Conservation (phyloP, 2,888 invertebrate genomes). For the Brenthis hecate region DNA sequence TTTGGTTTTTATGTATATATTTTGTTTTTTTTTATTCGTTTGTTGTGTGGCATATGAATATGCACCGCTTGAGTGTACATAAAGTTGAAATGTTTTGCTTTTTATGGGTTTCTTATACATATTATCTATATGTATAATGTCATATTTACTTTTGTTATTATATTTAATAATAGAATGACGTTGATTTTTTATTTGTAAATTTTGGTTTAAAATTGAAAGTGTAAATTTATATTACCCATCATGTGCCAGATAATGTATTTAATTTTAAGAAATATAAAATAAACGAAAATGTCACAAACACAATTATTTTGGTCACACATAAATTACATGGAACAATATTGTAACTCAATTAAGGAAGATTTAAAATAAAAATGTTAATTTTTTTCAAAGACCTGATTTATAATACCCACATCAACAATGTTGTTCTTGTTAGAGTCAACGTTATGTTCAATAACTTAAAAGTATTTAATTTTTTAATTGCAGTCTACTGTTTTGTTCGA, state of each 20-base stretch:
- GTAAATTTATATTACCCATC: not conserved
- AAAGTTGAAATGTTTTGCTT: not conserved
- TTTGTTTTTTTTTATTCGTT: too few species aligned
- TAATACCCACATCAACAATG: too few species aligned
- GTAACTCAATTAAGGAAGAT: not conserved
- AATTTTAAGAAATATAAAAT: slow-evolving; percentile 3
- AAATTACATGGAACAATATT: not conserved
- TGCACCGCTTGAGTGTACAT: not conserved
- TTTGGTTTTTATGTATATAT: too few species aligned
- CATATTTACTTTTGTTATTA: slow-evolving; percentile 11
- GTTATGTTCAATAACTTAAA: not conserved
- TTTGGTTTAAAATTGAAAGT: too few species aligned
- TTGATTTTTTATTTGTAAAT: slow-evolving; percentile 1
- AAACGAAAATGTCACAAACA: too few species aligned
- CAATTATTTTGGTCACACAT: too few species aligned
- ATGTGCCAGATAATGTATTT: slow-evolving; percentile 23
- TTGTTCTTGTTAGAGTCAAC: too few species aligned
- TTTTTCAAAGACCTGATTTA: too few species aligned
- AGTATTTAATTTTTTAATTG: not conserved
- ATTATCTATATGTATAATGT: not conserved
- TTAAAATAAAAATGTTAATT: too few species aligned
- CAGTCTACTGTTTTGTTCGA: not conserved
- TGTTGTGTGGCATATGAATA: too few species aligned
- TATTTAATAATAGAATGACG: not conserved
- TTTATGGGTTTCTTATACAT: not conserved